These are phyloP conservation scores for Puntigrus tetrazona DNA, from an alignment of 2,113 vertebrate genomes.

Conservation along the genomic window DNA sequence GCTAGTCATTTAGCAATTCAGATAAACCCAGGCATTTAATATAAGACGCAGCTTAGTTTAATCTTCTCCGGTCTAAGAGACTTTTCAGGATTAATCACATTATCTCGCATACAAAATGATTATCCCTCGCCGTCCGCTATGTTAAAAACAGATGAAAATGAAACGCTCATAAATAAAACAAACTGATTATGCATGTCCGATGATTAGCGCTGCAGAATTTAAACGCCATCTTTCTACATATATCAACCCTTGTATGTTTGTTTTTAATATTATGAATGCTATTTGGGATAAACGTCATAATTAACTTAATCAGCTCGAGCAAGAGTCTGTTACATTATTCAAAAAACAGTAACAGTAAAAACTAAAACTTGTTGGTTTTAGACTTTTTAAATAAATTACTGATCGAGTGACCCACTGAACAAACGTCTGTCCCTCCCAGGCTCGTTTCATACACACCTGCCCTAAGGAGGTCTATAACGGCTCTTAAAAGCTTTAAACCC, in stretches of 20 bases:
- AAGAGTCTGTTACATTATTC: neutral
- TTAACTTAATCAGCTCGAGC: neutral
- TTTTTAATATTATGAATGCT: neutral
- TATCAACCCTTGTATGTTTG: neutral
- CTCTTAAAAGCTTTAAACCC: neutral
- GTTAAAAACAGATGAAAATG: neutral
- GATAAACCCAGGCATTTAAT: slow-evolving; percentile 27
- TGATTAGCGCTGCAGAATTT: neutral
- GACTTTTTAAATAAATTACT: neutral
- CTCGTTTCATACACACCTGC: neutral
- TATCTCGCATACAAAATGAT: neutral
- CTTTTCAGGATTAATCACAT: neutral
- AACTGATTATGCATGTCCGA: neutral
- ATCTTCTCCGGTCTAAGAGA: neutral
- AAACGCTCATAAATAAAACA: neutral
- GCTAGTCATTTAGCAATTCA: slow-evolving; percentile 15
- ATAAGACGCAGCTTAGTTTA: slow-evolving; percentile 14
- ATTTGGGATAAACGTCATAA: neutral
- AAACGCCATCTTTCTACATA: neutral
- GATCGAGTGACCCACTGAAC: neutral
- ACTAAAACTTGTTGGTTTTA: neutral
- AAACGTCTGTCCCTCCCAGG: neutral
- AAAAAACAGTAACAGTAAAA: neutral
- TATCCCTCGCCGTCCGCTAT: neutral
- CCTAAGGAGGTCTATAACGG: neutral